phyloP scores from a whole-genome alignment of 2,113 vertebrate species.

The Coturnix japonica region DNA sequence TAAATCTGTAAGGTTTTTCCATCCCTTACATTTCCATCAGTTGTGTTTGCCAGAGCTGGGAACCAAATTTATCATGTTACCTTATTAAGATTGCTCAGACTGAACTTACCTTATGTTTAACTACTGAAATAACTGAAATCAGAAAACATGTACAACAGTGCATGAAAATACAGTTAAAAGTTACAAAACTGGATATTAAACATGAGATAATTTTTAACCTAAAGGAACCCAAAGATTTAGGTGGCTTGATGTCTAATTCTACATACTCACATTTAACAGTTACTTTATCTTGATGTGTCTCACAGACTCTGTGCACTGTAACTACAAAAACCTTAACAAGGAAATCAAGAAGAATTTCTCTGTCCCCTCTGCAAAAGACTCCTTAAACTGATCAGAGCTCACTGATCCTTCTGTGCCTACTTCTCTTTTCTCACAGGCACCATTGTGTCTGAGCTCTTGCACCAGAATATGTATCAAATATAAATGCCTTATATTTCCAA shows the following conservation, averaged over 20 bases:
- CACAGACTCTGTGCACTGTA: neutral
- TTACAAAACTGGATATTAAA: neutral
- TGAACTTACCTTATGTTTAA: neutral
- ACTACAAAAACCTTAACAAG: neutral
- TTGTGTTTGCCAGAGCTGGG: neutral
- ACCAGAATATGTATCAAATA: neutral
- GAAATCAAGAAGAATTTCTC: neutral
- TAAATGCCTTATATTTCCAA: neutral
- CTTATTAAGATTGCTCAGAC: neutral
- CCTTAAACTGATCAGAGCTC: neutral
- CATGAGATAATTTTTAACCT: neutral
- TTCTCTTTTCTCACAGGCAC: neutral
- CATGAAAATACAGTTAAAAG: neutral
- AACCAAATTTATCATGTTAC: neutral
- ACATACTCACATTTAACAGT: neutral
- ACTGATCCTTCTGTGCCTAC: neutral
- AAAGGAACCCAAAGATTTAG: neutral
- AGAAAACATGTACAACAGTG: neutral
- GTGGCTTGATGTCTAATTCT: neutral
- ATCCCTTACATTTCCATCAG: neutral
- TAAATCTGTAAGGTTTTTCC: slow-evolving; percentile 9
- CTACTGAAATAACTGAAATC: neutral
- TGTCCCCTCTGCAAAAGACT: neutral
- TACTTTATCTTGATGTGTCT: neutral
- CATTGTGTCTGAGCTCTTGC: neutral